Evolutionary conservation across 1,140 invertebrate genomes (phyloP).

Genomic region (Tribolium castaneum): DNA sequence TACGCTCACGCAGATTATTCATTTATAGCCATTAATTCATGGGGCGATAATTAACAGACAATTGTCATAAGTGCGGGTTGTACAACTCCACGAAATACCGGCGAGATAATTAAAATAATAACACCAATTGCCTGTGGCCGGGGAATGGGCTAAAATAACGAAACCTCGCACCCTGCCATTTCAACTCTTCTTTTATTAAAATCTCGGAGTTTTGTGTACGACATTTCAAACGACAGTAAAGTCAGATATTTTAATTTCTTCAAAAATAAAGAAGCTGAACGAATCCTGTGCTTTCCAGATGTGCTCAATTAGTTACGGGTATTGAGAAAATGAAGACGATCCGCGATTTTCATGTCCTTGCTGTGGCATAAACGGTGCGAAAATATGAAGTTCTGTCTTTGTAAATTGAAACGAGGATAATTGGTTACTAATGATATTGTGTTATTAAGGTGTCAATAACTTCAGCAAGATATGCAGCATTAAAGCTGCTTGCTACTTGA

Average conservation of each 20-base stretch:
- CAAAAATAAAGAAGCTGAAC: too few species aligned
- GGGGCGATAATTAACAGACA: neutral
- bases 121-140: neutral
- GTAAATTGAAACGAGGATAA: neutral
- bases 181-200: too few species aligned
- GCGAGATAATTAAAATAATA: neutral
- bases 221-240: too few species aligned
- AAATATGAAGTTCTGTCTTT: neutral
- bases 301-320: neutral
- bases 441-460: neutral
- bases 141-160: neutral
- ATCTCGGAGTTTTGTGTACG: too few species aligned
- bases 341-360: neutral
- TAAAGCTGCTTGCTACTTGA: neutral
- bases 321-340: neutral
- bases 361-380: neutral
- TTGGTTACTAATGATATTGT: neutral
- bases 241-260: too few species aligned
- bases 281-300: neutral
- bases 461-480: neutral
- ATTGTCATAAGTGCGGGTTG: conserved; percentile 8
- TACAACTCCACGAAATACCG: neutral
- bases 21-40: conserved; percentile 2
- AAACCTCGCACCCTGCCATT: neutral
- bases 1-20: conserved; percentile 16